Percentiles rank a stretch among this genome's conserved stretches.
These are phyloP conservation scores for Coccyzus lansbergi DNA, from an alignment of 2,797 vertebrate genomes.

Conservation along the genomic window DNA sequence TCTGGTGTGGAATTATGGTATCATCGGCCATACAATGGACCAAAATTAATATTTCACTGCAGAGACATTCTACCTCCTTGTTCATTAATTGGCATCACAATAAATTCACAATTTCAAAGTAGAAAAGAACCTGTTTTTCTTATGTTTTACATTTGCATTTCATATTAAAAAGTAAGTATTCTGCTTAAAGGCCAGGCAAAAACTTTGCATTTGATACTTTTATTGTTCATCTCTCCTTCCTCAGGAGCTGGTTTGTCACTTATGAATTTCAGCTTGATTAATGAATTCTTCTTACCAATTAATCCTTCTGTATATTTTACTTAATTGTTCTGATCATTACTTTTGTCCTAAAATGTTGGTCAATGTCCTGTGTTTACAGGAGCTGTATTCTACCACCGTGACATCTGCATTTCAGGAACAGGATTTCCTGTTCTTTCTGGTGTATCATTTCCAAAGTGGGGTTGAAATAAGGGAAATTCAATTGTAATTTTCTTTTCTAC, in stretches of 20 bases:
- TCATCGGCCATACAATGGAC: background rate
- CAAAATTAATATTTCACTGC: background rate
- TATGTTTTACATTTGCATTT: background rate
- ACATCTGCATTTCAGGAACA: conserved; percentile 8
- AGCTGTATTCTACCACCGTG: background rate
- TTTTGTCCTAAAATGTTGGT: background rate
- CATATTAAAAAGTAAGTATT: background rate
- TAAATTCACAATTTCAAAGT: background rate
- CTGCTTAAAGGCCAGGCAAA: background rate
- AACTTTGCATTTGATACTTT: background rate
- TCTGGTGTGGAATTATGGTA: background rate
- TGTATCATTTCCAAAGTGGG: background rate
- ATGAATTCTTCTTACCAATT: background rate
- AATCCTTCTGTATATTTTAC: background rate
- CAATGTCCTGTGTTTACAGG: background rate
- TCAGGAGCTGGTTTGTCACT: background rate
- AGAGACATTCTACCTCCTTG: background rate
- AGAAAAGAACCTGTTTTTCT: background rate
- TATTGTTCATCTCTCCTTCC: background rate
- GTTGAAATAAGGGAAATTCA: background rate
- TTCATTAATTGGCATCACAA: background rate
- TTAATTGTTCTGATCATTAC: background rate
- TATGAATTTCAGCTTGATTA: background rate
- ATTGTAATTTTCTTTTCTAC: background rate
- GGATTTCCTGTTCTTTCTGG: background rate